phyloP scores from a whole-genome alignment of 2,797 vertebrate species.

The Galagoides demidoff region DNA sequence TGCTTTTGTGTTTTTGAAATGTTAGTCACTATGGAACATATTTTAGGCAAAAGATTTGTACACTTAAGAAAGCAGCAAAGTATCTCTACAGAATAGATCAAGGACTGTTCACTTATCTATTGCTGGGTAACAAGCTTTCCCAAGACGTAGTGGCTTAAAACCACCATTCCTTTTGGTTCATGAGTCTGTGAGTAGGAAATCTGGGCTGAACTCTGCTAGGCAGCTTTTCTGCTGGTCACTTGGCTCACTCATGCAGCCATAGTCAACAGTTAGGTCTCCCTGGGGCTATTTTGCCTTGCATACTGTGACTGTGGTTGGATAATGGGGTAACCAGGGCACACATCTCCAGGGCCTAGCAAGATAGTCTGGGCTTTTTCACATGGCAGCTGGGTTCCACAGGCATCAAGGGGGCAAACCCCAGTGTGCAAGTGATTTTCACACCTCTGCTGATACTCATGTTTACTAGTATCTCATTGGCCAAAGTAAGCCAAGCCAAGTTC shows the following conservation, averaged over 20 bases:
- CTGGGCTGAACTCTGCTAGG: neutral
- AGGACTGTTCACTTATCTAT: neutral
- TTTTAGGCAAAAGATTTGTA: neutral
- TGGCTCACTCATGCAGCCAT: accelerated
- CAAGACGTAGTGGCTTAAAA: neutral
- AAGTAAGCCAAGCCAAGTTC: neutral
- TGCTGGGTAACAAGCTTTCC: conserved; percentile 25
- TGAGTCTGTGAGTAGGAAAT: neutral
- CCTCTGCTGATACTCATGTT: neutral
- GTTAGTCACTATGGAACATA: neutral
- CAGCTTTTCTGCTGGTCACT: neutral
- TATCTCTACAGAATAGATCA: neutral
- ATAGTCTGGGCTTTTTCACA: neutral
- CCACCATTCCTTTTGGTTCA: neutral
- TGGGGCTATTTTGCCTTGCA: neutral
- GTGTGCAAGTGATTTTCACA: neutral
- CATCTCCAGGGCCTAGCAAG: neutral
- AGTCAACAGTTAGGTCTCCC: neutral
- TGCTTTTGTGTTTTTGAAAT: conserved; percentile 36
- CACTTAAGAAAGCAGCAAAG: neutral
- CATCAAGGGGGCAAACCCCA: neutral
- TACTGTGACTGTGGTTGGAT: neutral
- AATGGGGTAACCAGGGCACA: neutral
- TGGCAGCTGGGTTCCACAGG: neutral
- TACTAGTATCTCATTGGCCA: neutral